Evolutionary conservation across 1,140 invertebrate species (phyloP).

Genomic region (Hyles euphorbiae): DNA sequence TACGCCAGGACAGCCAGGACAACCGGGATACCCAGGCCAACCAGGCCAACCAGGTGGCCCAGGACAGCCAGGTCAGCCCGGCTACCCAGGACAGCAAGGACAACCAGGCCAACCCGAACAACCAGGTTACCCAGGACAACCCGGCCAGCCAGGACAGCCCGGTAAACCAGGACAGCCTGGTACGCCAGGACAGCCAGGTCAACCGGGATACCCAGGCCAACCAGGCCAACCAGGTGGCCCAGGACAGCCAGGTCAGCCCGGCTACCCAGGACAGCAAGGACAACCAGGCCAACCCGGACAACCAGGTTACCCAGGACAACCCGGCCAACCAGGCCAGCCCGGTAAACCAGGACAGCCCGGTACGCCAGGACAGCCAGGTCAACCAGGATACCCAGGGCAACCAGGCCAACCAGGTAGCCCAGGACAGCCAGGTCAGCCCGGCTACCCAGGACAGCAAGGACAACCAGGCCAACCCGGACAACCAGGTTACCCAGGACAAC

Average conservation of each 20-base stretch:
- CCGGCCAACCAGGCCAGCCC: conserved; percentile 10
- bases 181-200: conserved; percentile 16
- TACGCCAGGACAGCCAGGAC: conserved; percentile 14
- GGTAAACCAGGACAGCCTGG: conserved; percentile 21
- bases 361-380: conserved; percentile 12
- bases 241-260: conserved; percentile 15
- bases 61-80: conserved; percentile 18
- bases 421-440: conserved; percentile 12
- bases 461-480: no score
- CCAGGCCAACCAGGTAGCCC: conserved; percentile 14
- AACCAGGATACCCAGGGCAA: conserved; percentile 10
- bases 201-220: conserved; percentile 17
- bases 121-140: conserved; percentile 18
- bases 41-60: conserved; percentile 17
- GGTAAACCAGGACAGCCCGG: conserved; percentile 11
- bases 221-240: conserved; percentile 16
- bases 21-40: conserved; percentile 20
- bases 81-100: conserved; percentile 21
- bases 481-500: neutral
- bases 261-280: conserved; percentile 9
- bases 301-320: no score
- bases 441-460: no score
- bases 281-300: no score
- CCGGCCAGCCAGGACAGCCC: conserved; percentile 18
- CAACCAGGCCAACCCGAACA: conserved; percentile 22